phyloP scores from a whole-genome alignment of 2,113 vertebrate species.

The Ptilorrhoa leucosticta region DNA sequence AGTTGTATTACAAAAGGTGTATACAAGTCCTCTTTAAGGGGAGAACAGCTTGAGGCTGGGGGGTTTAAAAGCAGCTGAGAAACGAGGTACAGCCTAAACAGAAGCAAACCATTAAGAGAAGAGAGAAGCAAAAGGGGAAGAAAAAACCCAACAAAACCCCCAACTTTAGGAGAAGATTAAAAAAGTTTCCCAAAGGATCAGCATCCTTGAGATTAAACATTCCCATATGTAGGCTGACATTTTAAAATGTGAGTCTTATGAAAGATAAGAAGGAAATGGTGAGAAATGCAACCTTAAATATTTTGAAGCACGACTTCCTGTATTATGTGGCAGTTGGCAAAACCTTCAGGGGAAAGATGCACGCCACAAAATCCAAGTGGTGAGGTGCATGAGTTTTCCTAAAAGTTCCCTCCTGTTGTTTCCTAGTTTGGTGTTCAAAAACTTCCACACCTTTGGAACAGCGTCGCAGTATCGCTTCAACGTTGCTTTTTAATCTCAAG shows the following conservation, averaged over 20 bases:
- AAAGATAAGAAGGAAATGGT: slow-evolving; percentile 75
- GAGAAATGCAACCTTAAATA: slow-evolving; percentile 76
- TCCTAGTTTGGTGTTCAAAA: background rate
- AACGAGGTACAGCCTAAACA: background rate
- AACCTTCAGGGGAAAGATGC: slow-evolving; percentile 42
- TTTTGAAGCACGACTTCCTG: slow-evolving; percentile 72
- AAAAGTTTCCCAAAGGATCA: slow-evolving; percentile 56
- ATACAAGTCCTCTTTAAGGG: background rate
- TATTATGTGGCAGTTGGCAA: slow-evolving; percentile 67
- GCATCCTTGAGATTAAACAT: slow-evolving; percentile 68
- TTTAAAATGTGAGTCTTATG: slow-evolving; percentile 67
- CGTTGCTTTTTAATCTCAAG: slow-evolving; percentile 39
- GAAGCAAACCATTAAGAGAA: background rate
- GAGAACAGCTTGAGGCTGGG: background rate
- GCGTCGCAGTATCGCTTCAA: background rate
- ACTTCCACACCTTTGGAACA: slow-evolving; percentile 15
- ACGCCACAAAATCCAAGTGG: background rate
- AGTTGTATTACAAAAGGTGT: background rate
- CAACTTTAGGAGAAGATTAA: slow-evolving; percentile 27
- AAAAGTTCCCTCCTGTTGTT: slow-evolving; percentile 26
- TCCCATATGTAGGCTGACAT: slow-evolving; percentile 69
- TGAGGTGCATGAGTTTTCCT: background rate
- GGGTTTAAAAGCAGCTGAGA: background rate
- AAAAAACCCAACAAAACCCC: background rate
- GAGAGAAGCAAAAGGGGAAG: background rate